Conservation (phyloP, 2,113 vertebrate species). For the Gymnarchus niloticus region DNA sequence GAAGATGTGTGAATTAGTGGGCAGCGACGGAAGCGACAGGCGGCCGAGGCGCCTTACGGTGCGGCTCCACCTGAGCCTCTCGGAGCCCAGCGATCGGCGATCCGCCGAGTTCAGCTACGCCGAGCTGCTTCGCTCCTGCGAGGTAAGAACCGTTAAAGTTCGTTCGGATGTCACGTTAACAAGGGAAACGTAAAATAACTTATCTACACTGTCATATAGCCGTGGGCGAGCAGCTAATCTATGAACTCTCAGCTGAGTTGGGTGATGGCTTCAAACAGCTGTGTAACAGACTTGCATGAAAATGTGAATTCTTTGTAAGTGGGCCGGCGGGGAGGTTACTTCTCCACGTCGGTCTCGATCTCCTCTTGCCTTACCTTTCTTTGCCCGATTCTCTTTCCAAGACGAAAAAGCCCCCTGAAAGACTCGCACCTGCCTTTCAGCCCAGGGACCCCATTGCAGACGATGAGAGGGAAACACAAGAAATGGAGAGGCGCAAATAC, state of each 20-base stretch:
- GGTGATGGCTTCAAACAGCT: background rate
- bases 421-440: slow-evolving; percentile 59
- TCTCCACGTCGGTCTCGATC: background rate
- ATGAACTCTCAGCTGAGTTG: background rate
- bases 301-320: background rate
- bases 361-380: background rate
- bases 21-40: slow-evolving; percentile 54
- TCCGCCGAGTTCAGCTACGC: slow-evolving; percentile 92
- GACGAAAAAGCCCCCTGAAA: slow-evolving; percentile 54
- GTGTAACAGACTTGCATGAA: background rate
- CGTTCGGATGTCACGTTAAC: background rate
- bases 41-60: slow-evolving; percentile 64
- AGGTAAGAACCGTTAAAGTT: slow-evolving; percentile 43
- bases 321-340: background rate
- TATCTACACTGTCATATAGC: background rate
- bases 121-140: slow-evolving; percentile 73
- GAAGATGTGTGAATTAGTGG: slow-evolving; percentile 47
- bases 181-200: background rate
- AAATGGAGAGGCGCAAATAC: slow-evolving; percentile 91
- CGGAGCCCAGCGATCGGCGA: slow-evolving; percentile 81
- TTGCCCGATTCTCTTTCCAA: slow-evolving; percentile 19
- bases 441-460: slow-evolving; percentile 82
- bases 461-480: slow-evolving; percentile 75
- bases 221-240: background rate
- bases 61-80: slow-evolving; percentile 79